These are phyloP conservation scores for Caradrina kadenii DNA, from an alignment of 2,888 invertebrate genomes.

Conservation along the genomic window DNA sequence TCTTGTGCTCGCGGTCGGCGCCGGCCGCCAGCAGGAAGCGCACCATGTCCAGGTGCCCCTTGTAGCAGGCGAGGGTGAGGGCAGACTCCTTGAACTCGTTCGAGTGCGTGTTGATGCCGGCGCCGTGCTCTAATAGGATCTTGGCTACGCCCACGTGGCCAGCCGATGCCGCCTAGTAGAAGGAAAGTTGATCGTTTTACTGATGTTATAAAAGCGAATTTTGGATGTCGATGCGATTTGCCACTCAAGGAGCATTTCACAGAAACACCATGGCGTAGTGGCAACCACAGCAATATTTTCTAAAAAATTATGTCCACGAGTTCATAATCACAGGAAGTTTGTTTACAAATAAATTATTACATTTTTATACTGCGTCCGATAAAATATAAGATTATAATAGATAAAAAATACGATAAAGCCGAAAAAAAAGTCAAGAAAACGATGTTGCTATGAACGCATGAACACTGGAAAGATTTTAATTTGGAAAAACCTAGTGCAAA, in stretches of 20 bases:
- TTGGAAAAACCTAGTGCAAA: neutral
- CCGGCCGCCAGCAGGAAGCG: slow-evolving; percentile 98
- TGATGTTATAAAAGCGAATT: neutral
- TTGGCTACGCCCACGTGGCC: slow-evolving; percentile 98
- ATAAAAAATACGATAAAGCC: slow-evolving; percentile 6
- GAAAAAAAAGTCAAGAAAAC: neutral
- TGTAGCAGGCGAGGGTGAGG: slow-evolving; percentile 98
- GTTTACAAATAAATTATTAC: slow-evolving; percentile 37
- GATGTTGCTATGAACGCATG: neutral
- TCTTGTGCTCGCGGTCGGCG: slow-evolving; percentile 99
- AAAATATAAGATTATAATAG: slow-evolving; percentile 21
- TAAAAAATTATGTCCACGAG: neutral
- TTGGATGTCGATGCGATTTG: neutral
- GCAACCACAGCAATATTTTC: neutral
- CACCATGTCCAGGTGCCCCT: slow-evolving; percentile 99
- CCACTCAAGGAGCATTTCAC: neutral
- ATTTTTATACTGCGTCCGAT: slow-evolving; percentile 5
- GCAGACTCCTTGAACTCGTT: slow-evolving; percentile 99
- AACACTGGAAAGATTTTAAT: neutral
- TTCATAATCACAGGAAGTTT: slow-evolving; percentile 12
- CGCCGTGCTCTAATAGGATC: slow-evolving; percentile 97
- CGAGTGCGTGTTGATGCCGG: slow-evolving; percentile 99
- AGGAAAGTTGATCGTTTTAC: neutral
- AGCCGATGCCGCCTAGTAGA: slow-evolving; percentile 95
- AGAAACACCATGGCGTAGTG: neutral